A percentile compares a stretch with the other conserved stretches of the same genome.
phyloP scores from a whole-genome alignment of 2,113 vertebrate species.

The Solenodon paradoxus region DNA sequence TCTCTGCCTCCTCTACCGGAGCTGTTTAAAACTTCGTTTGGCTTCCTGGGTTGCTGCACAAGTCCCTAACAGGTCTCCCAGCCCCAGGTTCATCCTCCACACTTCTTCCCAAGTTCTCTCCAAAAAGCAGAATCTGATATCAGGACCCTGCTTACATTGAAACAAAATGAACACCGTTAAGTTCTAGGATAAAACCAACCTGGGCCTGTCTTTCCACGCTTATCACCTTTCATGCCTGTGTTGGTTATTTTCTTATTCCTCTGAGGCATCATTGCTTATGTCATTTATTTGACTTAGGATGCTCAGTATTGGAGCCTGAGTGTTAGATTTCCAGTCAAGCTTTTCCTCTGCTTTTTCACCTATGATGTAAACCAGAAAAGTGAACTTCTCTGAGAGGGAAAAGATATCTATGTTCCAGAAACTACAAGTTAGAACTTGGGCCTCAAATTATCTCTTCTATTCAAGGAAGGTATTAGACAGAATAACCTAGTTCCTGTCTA shows the following conservation, averaged over 20 bases:
- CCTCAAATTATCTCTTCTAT: neutral
- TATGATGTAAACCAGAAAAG: neutral
- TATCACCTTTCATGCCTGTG: neutral
- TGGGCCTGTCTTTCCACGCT: neutral
- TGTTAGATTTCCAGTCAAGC: neutral
- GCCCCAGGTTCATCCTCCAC: neutral
- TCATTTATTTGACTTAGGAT: neutral
- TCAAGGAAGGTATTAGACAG: neutral
- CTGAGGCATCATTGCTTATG: neutral
- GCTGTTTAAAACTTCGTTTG: neutral
- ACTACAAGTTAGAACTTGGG: neutral
- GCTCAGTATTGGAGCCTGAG: neutral
- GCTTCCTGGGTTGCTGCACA: neutral
- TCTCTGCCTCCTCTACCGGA: neutral
- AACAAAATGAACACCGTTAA: neutral
- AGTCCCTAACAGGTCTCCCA: neutral
- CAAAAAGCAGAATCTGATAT: neutral
- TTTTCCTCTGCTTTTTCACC: neutral
- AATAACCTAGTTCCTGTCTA: neutral
- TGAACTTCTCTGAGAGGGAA: neutral
- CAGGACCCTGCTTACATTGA: neutral
- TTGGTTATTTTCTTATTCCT: neutral
- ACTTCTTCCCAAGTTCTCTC: neutral
- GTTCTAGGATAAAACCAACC: neutral
- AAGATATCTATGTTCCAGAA: neutral